phyloP scores from a whole-genome alignment of 2,888 invertebrate genomes.

The Dasypolia templi region DNA sequence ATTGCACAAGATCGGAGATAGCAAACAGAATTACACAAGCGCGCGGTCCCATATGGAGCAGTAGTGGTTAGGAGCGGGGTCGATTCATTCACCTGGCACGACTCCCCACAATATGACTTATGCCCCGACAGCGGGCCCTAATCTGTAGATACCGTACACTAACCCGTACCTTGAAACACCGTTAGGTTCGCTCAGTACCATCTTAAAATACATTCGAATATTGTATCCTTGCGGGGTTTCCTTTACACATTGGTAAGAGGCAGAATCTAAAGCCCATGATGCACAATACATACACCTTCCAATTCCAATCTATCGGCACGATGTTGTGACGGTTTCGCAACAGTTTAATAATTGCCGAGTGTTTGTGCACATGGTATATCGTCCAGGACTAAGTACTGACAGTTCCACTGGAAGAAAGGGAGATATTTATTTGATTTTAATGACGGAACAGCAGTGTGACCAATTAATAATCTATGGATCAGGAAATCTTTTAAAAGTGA shows the following conservation, averaged over 20 bases:
- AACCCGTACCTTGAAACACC: conserved; percentile 71
- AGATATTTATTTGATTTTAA: background rate
- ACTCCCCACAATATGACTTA: conserved; percentile 66
- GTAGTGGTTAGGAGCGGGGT: conserved; percentile 68
- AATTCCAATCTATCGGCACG: conserved; percentile 35
- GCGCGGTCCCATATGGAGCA: conserved; percentile 49
- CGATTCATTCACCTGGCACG: conserved; percentile 73
- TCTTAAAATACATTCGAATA: conserved; percentile 46
- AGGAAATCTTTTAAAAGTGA: background rate
- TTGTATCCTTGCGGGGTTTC: conserved; percentile 32
- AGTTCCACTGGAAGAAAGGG: background rate
- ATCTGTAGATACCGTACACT: conserved; percentile 73
- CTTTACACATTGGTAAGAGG: conserved; percentile 16
- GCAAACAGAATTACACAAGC: conserved; percentile 34
- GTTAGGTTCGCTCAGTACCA: conserved; percentile 69
- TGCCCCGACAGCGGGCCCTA: conserved; percentile 69
- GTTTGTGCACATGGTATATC: conserved; percentile 25
- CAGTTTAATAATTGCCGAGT: conserved; percentile 26
- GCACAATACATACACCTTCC: conserved; percentile 27
- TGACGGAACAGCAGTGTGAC: background rate
- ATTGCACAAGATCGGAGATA: conserved; percentile 33
- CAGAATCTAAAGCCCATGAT: conserved; percentile 22
- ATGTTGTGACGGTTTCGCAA: conserved; percentile 40
- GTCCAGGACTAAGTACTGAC: conserved; percentile 19
- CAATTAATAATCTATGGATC: background rate